A percentile compares a stretch with the other conserved stretches of the same genome.
Evolutionary conservation across 1,140 invertebrate species (phyloP).

Genomic region (Pissodes strobi): DNA sequence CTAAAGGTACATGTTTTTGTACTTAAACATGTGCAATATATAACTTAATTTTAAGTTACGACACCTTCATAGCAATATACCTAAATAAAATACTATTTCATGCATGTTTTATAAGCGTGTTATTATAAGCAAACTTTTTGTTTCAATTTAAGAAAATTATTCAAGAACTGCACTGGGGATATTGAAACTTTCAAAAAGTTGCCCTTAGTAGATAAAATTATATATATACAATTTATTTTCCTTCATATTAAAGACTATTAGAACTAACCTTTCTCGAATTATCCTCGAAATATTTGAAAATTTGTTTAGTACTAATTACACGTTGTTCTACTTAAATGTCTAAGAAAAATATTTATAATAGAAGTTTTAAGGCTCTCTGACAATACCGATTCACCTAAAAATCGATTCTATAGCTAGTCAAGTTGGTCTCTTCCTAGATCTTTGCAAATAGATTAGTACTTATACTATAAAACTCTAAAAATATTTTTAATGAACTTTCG

Average conservation of each 20-base stretch:
- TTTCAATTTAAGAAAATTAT: too few relatives aligned
- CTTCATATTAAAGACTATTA: too few relatives aligned
- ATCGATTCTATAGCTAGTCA: constrained; percentile 5
- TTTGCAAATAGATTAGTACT: background rate
- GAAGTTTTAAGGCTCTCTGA: constrained; percentile 5
- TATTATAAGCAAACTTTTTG: too few relatives aligned
- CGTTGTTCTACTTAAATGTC: background rate
- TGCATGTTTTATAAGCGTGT: too few relatives aligned
- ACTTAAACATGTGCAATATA: too few relatives aligned
- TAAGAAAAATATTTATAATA: constrained; percentile 7
- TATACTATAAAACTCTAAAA: background rate
- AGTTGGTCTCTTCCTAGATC: background rate
- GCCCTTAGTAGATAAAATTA: background rate
- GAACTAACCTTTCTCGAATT: background rate
- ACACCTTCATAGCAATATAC: too few relatives aligned
- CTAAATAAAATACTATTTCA: too few relatives aligned
- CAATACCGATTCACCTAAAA: constrained; percentile 3
- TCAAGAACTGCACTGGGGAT: too few relatives aligned
- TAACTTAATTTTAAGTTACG: too few relatives aligned
- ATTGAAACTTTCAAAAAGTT: too few relatives aligned
- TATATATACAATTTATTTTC: background rate
- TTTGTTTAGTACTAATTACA: background rate
- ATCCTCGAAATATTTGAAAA: background rate
- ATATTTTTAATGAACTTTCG: too few relatives aligned
- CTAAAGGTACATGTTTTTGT: too few relatives aligned